These are phyloP conservation scores for Brachypalpus laphriformis DNA, from an alignment of 2,888 invertebrate species.

Conservation along the genomic window DNA sequence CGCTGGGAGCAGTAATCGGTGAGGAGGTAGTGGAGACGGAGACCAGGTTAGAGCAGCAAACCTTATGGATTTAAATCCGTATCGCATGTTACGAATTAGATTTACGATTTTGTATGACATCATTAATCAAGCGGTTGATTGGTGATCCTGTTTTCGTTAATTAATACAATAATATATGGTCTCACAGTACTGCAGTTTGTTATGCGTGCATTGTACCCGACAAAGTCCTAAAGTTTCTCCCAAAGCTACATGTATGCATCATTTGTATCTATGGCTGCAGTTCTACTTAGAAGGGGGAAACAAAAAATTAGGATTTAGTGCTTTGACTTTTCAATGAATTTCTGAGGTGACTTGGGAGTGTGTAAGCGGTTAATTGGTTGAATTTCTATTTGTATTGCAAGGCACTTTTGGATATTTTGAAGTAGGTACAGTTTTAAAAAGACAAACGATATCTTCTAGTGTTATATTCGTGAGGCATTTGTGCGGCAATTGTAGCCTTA, in stretches of 20 bases:
- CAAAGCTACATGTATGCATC: slow-evolving; percentile 44
- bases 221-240: slow-evolving; percentile 58
- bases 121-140: slow-evolving; percentile 83
- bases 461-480: no score
- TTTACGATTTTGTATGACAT: slow-evolving; percentile 83
- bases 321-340: slow-evolving; percentile 48
- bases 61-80: slow-evolving; percentile 74
- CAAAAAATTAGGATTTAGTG: slow-evolving; percentile 40
- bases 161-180: slow-evolving; percentile 83
- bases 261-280: slow-evolving; percentile 42
- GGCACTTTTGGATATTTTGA: no score
- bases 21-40: slow-evolving; percentile 7
- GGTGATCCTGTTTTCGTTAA: slow-evolving; percentile 83
- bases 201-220: slow-evolving; percentile 60
- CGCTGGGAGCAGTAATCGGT: neutral
- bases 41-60: slow-evolving; percentile 54
- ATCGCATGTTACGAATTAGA: slow-evolving; percentile 80
- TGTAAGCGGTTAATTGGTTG: neutral
- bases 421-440: neutral
- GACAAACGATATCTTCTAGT: no score
- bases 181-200: slow-evolving; percentile 71
- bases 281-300: slow-evolving; percentile 8
- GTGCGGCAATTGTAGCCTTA: no score
- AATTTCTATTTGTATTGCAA: slow-evolving; percentile 11
- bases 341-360: neutral